phyloP scores from a whole-genome alignment of 2,113 vertebrate species.

The Benthochromis sp. region DNA sequence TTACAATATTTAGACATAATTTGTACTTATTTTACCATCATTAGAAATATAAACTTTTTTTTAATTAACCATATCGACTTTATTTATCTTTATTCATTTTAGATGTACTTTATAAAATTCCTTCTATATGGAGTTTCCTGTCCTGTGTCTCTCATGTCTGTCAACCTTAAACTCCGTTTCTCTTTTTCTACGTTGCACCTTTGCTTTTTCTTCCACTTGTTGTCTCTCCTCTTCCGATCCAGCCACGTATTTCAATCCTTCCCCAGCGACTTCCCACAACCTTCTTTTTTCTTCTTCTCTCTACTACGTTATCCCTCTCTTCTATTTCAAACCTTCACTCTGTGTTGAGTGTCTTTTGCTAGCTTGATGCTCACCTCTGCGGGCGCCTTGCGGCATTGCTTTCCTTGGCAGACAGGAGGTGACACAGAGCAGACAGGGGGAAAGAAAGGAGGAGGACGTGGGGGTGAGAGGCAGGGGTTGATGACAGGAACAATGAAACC shows the following conservation, averaged over 20 bases:
- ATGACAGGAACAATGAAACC: slow-evolving; percentile 9
- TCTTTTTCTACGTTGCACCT: background rate
- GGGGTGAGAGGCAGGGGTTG: background rate
- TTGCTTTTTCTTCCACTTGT: background rate
- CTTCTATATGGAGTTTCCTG: background rate
- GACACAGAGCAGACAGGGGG: background rate
- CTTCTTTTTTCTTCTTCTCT: background rate
- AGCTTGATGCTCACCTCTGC: background rate
- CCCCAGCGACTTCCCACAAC: background rate
- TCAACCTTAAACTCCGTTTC: background rate
- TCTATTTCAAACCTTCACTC: background rate
- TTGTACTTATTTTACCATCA: background rate
- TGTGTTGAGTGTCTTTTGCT: background rate
- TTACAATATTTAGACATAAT: background rate
- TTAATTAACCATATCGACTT: fast-evolving
- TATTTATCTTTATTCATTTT: fast-evolving
- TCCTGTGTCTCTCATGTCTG: background rate
- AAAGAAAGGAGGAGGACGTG: background rate
- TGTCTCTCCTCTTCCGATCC: background rate
- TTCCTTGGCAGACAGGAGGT: background rate
- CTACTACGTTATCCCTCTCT: background rate
- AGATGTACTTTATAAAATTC: background rate
- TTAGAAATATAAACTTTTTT: background rate
- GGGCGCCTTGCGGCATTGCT: background rate
- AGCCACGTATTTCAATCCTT: background rate